Conservation (phyloP, 2,797 vertebrate genomes). For the Eurystomus glaucurus region DNA sequence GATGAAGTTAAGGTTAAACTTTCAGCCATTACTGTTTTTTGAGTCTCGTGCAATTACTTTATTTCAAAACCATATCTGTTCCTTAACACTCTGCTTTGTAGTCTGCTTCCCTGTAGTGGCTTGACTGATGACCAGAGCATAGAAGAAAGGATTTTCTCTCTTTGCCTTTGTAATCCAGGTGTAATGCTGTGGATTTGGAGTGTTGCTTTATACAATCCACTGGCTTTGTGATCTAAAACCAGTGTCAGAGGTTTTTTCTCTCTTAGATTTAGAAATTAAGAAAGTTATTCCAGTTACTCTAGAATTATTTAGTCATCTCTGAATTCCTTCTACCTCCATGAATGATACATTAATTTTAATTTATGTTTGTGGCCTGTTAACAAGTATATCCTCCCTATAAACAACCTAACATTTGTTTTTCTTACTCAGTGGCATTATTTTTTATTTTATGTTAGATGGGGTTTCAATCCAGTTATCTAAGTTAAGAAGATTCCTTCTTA, state of each 20-base stretch:
- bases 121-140: background rate
- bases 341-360: background rate
- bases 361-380: background rate
- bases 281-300: background rate
- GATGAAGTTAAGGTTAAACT: background rate
- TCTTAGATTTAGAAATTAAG: background rate
- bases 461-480: slow-evolving; percentile 32
- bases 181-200: background rate
- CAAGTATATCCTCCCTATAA: background rate
- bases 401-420: background rate
- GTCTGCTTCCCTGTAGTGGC: background rate
- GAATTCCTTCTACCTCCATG: background rate
- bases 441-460: slow-evolving; percentile 47
- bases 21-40: background rate
- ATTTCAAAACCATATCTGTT: background rate
- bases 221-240: background rate
- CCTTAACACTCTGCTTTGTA: background rate
- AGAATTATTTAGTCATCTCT: background rate
- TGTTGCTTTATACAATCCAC: background rate
- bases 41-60: background rate
- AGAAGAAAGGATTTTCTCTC: background rate
- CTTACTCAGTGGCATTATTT: background rate
- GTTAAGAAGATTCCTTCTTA: slow-evolving; percentile 54
- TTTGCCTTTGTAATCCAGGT: background rate
- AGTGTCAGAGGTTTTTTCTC: background rate